Conservation (phyloP, 1,140 invertebrate genomes). For the Branchinecta lynchi region DNA sequence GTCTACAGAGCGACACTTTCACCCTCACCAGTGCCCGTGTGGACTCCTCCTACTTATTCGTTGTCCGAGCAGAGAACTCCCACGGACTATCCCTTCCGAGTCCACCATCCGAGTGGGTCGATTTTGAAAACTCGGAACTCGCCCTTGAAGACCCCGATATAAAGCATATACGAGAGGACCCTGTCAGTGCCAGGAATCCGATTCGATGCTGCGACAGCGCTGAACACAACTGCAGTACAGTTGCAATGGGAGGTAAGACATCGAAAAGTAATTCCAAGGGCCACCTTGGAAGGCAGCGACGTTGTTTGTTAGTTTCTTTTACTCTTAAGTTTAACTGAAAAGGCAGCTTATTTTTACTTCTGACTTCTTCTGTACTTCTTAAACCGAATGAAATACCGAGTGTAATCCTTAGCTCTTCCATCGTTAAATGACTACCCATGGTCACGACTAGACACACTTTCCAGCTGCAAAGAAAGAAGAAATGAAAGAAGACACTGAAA, state of each 20-base stretch:
- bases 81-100: conserved; percentile 39
- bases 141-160: conserved; percentile 39
- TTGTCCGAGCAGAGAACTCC: conserved; percentile 70
- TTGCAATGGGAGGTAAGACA: conserved; percentile 58
- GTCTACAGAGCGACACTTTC: neutral
- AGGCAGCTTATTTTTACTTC: no score
- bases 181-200: conserved; percentile 65
- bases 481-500: no score
- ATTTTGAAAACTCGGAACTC: neutral
- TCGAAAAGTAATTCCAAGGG: no score
- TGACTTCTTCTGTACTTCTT: no score
- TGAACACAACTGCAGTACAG: conserved; percentile 62
- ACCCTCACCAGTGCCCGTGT: neutral
- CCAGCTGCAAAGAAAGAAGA: no score
- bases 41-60: conserved; percentile 68
- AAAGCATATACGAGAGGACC: conserved; percentile 55
- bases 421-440: no score
- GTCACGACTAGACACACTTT: no score
- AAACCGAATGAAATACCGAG: no score
- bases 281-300: no score
- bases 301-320: no score
- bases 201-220: conserved; percentile 53
- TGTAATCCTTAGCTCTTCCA: no score
- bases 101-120: neutral
- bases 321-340: no score